Conservation (phyloP, 92 coral and sea anemone genomes). For the Epizoanthus rinbou region DNA sequence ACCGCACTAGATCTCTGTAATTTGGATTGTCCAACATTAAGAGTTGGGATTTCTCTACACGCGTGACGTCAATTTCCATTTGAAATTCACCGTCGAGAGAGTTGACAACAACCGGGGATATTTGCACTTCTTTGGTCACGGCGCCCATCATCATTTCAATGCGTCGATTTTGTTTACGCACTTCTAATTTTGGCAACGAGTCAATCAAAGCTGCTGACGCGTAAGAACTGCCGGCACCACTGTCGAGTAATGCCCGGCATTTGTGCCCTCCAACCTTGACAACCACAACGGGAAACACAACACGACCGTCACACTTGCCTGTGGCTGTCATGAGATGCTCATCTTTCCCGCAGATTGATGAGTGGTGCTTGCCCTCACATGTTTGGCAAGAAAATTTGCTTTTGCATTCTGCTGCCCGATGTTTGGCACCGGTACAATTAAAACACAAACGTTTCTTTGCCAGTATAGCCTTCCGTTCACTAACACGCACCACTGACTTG, state of each 20-base stretch:
- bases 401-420: conserved; percentile 3
- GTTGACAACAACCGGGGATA: conserved; percentile 1
- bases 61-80: conserved; percentile 15
- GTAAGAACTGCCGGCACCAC: conserved; percentile 17
- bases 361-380: conserved; percentile 23
- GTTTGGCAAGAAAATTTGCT: conserved; percentile 11
- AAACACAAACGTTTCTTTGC: conserved; percentile 9
- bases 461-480: background rate
- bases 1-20: background rate
- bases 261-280: background rate
- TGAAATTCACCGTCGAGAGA: background rate
- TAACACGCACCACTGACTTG: no score
- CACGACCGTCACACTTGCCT: no score
- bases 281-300: background rate
- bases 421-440: conserved; percentile 14
- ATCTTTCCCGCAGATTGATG: conserved; percentile 16
- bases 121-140: conserved; percentile 1
- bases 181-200: background rate
- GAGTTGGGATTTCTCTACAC: conserved; percentile 1
- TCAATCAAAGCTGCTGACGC: conserved; percentile 6
- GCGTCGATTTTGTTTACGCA: background rate
- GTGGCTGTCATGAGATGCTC: background rate
- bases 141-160: conserved; percentile 18
- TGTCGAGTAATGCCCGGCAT: background rate
- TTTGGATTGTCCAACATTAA: conserved; percentile 13